These are phyloP conservation scores for Tigriopus japonicus DNA, from an alignment of 1,140 invertebrate genomes.

Conservation along the genomic window DNA sequence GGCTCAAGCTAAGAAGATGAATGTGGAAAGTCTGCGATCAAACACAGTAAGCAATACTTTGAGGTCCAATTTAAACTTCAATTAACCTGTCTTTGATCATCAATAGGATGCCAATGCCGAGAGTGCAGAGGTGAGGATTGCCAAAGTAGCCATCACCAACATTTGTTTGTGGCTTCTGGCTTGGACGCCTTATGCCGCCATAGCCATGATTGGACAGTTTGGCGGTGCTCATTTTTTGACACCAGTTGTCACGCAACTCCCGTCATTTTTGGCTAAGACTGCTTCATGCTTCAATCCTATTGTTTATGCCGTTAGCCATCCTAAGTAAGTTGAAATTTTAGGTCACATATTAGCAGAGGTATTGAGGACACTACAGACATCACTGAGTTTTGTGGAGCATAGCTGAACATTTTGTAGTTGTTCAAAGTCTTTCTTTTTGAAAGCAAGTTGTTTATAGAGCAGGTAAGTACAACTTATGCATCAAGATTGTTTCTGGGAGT, in stretches of 20 bases:
- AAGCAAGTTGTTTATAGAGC: too few relatives aligned
- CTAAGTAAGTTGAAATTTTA: slow-evolving; percentile 12
- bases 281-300: slow-evolving; percentile 20
- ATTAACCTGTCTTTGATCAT: not conserved
- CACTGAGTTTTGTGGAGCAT: too few relatives aligned
- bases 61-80: not conserved
- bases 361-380: too few relatives aligned
- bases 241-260: slow-evolving; percentile 20
- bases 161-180: slow-evolving; percentile 24
- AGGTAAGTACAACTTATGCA: too few relatives aligned
- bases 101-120: slow-evolving; percentile 18
- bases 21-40: slow-evolving; percentile 24
- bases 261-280: slow-evolving; percentile 19
- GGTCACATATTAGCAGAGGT: too few relatives aligned
- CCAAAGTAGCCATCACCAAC: slow-evolving; percentile 27
- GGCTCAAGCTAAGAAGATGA: slow-evolving; percentile 27
- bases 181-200: slow-evolving; percentile 27
- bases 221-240: slow-evolving; percentile 22
- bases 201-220: slow-evolving; percentile 24
- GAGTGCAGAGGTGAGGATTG: slow-evolving; percentile 21
- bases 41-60: slow-evolving; percentile 18
- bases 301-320: slow-evolving; percentile 19
- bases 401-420: too few relatives aligned
- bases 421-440: too few relatives aligned
- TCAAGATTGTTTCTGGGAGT: too few relatives aligned